Conservation (phyloP, 2,888 invertebrate genomes). For the Muschampia plurimacula region DNA sequence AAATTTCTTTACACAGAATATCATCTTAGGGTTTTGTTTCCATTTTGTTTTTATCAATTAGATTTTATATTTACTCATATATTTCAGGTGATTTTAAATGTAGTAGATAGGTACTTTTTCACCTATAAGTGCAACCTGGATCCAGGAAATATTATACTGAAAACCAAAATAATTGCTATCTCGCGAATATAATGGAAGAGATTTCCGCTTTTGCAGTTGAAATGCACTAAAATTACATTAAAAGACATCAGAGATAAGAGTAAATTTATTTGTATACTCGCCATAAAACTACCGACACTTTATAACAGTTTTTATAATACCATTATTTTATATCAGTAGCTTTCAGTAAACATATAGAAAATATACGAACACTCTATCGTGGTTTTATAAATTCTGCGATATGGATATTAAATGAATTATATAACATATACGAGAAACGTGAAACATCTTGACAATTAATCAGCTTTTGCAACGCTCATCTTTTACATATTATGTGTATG, state of each 20-base stretch:
- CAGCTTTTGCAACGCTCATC: background rate
- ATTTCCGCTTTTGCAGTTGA: conserved; percentile 18
- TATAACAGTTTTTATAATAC: conserved; percentile 8
- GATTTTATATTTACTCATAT: no score
- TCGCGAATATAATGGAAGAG: conserved; percentile 8
- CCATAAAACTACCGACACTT: conserved; percentile 11
- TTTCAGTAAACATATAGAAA: background rate
- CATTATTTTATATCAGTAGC: conserved; percentile 6
- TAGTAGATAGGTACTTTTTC: background rate
- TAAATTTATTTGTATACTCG: conserved; percentile 15
- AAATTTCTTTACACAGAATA: no score
- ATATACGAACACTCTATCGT: no score
- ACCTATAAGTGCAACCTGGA: background rate
- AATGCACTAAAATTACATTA: no score
- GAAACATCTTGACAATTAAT: background rate
- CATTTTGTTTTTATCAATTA: no score
- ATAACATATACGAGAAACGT: background rate
- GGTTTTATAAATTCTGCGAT: no score
- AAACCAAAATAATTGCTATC: conserved; percentile 10
- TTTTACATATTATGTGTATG: background rate
- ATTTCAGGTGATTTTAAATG: background rate
- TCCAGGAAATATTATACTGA: conserved; percentile 17
- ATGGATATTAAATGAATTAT: no score
- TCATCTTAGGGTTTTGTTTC: no score
- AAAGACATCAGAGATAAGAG: conserved; percentile 18